Conservation (phyloP, 2,888 invertebrate genomes). For the Trachelus iudaicus region DNA sequence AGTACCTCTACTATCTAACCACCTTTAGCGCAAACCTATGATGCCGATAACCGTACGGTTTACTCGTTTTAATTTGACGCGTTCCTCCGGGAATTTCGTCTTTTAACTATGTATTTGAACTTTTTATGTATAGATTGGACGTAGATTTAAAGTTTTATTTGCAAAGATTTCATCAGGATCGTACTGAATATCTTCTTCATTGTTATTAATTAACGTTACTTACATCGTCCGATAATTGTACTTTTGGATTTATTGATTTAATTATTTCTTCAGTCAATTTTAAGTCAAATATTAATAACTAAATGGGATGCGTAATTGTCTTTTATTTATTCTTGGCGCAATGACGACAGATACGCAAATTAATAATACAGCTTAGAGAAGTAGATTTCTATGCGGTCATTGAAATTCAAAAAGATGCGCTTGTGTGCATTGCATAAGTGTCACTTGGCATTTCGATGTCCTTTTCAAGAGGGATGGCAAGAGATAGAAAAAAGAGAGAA, state of each 20-base stretch:
- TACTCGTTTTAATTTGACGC: not conserved
- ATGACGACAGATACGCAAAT: not conserved
- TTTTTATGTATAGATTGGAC: not conserved
- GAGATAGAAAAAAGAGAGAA: conserved; percentile 21
- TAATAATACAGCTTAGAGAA: not conserved
- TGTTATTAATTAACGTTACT: not conserved
- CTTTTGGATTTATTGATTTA: not conserved
- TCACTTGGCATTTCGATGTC: not conserved
- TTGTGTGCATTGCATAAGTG: not conserved
- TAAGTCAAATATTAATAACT: too few relatives aligned
- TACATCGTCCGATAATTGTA: not conserved
- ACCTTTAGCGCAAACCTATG: not conserved
- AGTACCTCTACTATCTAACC: not conserved
- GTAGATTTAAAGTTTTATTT: not conserved
- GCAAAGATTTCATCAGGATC: not conserved
- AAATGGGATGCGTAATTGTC: not conserved
- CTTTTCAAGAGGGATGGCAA: not conserved
- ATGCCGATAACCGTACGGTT: not conserved
- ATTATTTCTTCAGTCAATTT: too few relatives aligned
- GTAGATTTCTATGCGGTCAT: not conserved
- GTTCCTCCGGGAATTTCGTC: not conserved
- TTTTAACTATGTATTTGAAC: not conserved
- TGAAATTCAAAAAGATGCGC: not conserved
- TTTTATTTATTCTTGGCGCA: not conserved
- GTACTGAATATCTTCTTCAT: not conserved